Percentiles rank a stretch among this genome's conserved stretches.
These are phyloP conservation scores for Gallinago stenura DNA, from an alignment of 2,797 vertebrate genomes.

Conservation along the genomic window DNA sequence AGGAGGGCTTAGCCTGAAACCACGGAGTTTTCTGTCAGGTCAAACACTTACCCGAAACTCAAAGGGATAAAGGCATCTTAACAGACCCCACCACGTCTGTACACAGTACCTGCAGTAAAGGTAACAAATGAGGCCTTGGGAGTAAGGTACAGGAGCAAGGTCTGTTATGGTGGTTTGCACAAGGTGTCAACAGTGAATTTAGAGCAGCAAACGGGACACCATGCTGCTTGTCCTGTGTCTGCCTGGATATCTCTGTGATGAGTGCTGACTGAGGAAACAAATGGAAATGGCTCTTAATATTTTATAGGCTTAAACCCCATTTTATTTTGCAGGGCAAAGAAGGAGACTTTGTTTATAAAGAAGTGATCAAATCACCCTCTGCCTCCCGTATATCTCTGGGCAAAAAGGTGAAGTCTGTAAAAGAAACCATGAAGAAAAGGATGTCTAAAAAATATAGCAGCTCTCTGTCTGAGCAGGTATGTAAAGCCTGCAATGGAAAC, in stretches of 20 bases:
- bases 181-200: not conserved
- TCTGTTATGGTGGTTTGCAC: not conserved
- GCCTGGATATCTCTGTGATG: not conserved
- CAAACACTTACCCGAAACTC: not conserved
- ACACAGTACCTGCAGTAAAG: not conserved
- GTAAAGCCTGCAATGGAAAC: not conserved
- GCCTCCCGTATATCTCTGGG: conserved; percentile 95
- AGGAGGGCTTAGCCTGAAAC: not conserved
- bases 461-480: conserved; percentile 93
- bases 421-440: conserved; percentile 98
- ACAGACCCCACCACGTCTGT: not conserved
- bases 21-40: not conserved
- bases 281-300: not conserved
- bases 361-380: conserved; percentile 93
- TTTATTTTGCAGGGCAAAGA: conserved; percentile 87
- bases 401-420: conserved; percentile 98
- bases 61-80: not conserved
- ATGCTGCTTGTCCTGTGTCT: not conserved
- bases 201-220: not conserved
- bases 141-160: not conserved
- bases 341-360: conserved; percentile 92
- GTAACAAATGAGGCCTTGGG: not conserved
- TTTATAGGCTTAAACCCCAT: not conserved
- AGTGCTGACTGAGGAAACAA: not conserved
- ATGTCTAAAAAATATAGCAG: conserved; percentile 98